A percentile compares a stretch with the other conserved stretches of the same genome.
Evolutionary conservation across 1,140 invertebrate genomes (phyloP).

Genomic region (Dreissena rostriformis): DNA sequence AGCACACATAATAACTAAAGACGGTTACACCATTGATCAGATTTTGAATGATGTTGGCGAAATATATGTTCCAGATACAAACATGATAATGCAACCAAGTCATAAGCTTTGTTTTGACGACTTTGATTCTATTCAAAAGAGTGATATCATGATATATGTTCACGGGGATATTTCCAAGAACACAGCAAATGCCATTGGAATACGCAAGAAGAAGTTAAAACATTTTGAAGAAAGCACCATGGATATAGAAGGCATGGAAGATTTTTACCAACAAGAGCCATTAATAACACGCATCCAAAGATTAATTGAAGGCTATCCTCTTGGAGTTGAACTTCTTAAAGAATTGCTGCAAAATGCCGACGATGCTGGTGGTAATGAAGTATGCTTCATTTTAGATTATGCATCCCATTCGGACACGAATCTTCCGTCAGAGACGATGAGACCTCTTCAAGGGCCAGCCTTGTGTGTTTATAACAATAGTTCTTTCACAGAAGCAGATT

Average conservation of each 20-base stretch:
- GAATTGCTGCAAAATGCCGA: constrained; percentile 81
- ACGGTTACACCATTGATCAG: background rate
- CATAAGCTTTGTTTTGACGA: constrained; percentile 64
- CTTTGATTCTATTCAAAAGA: constrained; percentile 28
- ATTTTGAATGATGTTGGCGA: background rate
- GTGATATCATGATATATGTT: constrained; percentile 50
- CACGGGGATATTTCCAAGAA: constrained; percentile 38
- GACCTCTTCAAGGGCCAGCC: constrained; percentile 73
- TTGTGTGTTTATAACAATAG: constrained; percentile 76
- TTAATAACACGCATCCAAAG: constrained; percentile 70
- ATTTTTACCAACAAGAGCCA: constrained; percentile 73
- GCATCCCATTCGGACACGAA: constrained; percentile 57
- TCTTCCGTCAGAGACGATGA: constrained; percentile 63
- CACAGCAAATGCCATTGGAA: constrained; percentile 35
- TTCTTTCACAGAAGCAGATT: constrained; percentile 71
- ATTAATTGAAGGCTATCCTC: constrained; percentile 72
- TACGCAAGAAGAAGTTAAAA: constrained; percentile 48
- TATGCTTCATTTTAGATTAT: constrained; percentile 74
- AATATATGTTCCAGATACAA: background rate
- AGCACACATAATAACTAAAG: background rate
- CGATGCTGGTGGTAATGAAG: constrained; percentile 77
- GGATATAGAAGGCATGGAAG: constrained; percentile 19
- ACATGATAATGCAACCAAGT: background rate
- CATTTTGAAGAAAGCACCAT: constrained; percentile 12
- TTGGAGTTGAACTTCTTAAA: constrained; percentile 67